Evolutionary conservation across 1,140 invertebrate genomes (phyloP), one percentile per base, ranked within the genome.

Genomic region (Caenorhabditis tropicalis): DNA sequence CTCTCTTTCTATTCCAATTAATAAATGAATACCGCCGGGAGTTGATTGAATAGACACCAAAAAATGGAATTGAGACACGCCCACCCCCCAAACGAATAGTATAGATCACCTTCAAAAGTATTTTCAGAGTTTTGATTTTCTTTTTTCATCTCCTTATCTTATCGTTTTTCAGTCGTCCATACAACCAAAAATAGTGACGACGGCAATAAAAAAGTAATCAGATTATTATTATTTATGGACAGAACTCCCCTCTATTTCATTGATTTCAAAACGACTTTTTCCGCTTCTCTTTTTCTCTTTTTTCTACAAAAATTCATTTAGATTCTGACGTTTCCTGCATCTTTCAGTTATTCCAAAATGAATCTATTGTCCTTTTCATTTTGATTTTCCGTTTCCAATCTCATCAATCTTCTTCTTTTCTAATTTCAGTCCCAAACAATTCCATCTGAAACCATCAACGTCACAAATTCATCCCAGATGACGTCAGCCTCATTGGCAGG

Each of bases 401-500:
- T n/a, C n/a, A n/a, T n/a, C n/a, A 58, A 27, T 27, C 6, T 6
- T 58, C 29, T 29, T 33, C 58, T n/a, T n/a, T n/a, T n/a, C n/a
- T n/a, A n/a, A n/a, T n/a, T n/a, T 27, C 29, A 74, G 46, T n/a
- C 10, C 7, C 27, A 36, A 0, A 15, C 29, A 31, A 46, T 24
- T 12, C 27, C 10, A 39, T 9, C 39, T 70, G 5, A 29, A 74
- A 29, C 19, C 65, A 46, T 43, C 36, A n/a, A n/a, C 24, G n/a
- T 21, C 6, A 24, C 36, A 31, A n/a, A 56, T 56, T 15, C 36
- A 74, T 43, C 65, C 24, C 16, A 9, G 6, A 74, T 74, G 65
- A 74, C 65, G 65, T 74, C 65, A 33, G 65, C 65, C 36, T 74
- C 65, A 12, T 43, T 74, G 65, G 65, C 65, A 39, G 65, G 65